Conservation (phyloP, 2,888 invertebrate species). For the Kryphioiulus occultus region DNA sequence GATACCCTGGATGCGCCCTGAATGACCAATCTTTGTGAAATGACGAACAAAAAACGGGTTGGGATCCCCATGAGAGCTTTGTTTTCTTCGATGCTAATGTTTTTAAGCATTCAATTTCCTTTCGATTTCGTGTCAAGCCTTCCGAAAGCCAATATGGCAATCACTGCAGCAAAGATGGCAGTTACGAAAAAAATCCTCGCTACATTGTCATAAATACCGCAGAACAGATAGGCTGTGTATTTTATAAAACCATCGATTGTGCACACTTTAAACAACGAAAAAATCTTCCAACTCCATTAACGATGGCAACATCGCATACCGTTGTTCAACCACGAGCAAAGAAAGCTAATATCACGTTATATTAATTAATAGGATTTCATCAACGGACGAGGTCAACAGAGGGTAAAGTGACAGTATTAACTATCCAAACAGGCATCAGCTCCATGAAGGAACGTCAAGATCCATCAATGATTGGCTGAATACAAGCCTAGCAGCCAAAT, state of each 20-base stretch:
- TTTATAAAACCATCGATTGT: no score
- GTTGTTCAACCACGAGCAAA: no score
- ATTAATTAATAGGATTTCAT: no score
- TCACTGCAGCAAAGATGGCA: no score
- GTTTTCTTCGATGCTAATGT: neutral
- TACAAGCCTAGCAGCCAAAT: neutral
- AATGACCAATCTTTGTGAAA: conserved; percentile 1
- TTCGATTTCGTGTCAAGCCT: neutral
- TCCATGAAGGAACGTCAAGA: neutral
- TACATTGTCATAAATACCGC: no score
- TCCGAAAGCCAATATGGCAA: neutral
- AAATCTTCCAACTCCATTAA: no score
- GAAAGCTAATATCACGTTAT: no score
- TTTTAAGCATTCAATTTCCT: neutral
- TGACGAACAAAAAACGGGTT: neutral
- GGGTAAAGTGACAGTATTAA: neutral
- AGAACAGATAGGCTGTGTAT: no score
- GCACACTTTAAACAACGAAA: no score
- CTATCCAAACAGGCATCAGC: neutral
- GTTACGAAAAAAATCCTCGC: no score
- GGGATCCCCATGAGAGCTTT: neutral
- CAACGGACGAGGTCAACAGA: neutral
- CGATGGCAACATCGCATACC: no score
- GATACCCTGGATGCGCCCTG: neutral
- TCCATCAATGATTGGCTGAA: conserved; percentile 2